Conservation (phyloP, 2,888 invertebrate genomes). For the Mythimna impura region DNA sequence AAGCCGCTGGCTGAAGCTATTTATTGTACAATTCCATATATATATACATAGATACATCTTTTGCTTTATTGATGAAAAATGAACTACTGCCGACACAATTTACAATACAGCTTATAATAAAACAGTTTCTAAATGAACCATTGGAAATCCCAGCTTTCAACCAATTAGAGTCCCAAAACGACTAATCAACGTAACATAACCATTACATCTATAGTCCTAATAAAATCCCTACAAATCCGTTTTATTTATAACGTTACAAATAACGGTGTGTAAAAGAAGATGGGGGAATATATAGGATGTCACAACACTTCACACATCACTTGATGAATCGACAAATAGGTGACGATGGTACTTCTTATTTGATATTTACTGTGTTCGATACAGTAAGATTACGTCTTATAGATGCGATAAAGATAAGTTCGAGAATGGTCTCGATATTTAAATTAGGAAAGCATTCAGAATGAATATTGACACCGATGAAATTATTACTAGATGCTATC, state of each 20-base stretch:
- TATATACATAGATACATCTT: not conserved
- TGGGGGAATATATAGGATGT: slow-evolving; percentile 63
- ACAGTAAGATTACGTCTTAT: slow-evolving; percentile 57
- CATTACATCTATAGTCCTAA: slow-evolving; percentile 45
- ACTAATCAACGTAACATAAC: slow-evolving; percentile 48
- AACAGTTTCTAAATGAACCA: slow-evolving; percentile 5
- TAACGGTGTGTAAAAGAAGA: slow-evolving; percentile 66
- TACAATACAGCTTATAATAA: slow-evolving; percentile 14
- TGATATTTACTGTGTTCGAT: slow-evolving; percentile 72
- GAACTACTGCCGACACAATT: not conserved
- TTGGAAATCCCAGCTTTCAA: slow-evolving; percentile 23
- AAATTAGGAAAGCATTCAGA: not conserved
- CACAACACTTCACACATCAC: slow-evolving; percentile 81
- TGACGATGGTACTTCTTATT: slow-evolving; percentile 78
- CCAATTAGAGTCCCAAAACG: slow-evolving; percentile 53
- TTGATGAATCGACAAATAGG: slow-evolving; percentile 81
- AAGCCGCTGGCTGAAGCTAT: too few relatives aligned
- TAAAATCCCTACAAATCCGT: slow-evolving; percentile 63
- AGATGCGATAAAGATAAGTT: slow-evolving; percentile 58
- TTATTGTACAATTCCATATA: too few relatives aligned
- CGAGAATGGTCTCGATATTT: not conserved
- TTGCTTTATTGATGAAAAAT: not conserved
- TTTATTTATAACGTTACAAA: slow-evolving; percentile 61
- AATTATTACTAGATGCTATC: not conserved
- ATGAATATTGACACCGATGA: not conserved